Evolutionary conservation across 2,797 vertebrate species (phyloP).

Genomic region (Cossypha heuglini): DNA sequence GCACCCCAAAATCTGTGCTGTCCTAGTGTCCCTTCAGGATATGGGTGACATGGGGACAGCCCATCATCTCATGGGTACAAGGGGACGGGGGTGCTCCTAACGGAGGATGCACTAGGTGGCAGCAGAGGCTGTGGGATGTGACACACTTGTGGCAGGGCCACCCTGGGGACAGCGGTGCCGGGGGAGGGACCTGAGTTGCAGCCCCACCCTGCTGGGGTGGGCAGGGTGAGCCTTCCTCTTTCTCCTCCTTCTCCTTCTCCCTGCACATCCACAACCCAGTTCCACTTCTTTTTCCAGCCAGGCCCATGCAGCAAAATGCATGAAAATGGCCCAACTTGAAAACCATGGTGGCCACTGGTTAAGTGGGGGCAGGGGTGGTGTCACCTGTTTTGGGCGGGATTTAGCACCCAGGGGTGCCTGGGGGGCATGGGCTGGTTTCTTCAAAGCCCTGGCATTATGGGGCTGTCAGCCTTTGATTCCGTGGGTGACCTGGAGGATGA

Average conservation of each 20-base stretch:
- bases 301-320: neutral
- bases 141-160: neutral
- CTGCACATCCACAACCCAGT: neutral
- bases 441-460: fast-evolving
- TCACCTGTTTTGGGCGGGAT: neutral
- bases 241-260: neutral
- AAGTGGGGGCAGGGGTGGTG: neutral
- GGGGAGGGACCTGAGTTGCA: neutral
- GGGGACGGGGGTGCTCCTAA: neutral
- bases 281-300: fast-evolving
- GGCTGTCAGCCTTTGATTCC: fast-evolving
- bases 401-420: neutral
- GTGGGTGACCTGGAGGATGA: neutral
- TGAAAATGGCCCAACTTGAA: neutral
- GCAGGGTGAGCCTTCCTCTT: neutral
- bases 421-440: neutral
- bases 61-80: fast-evolving
- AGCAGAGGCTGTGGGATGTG: neutral
- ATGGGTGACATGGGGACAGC: neutral
- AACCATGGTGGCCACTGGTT: neutral
- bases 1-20: neutral
- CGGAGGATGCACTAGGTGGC: neutral
- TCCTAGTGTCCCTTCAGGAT: fast-evolving
- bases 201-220: neutral
- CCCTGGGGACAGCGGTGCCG: neutral